A percentile compares a stretch with the other conserved stretches of the same genome.
These are phyloP conservation scores for Heliconius eleuchia DNA, from an alignment of 1,140 invertebrate genomes.

Conservation along the genomic window DNA sequence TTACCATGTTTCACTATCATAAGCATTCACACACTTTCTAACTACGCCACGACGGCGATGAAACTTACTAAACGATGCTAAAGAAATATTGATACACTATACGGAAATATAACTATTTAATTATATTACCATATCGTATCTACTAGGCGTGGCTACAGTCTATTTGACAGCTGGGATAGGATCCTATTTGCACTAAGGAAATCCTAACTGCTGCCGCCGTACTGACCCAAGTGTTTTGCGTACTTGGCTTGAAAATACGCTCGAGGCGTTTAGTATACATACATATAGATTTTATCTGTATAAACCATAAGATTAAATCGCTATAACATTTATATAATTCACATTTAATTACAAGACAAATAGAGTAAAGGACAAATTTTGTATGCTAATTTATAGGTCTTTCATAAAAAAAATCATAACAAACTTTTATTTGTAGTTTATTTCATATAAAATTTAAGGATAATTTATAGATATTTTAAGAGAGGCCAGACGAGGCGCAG, in stretches of 20 bases:
- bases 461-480: too few species aligned
- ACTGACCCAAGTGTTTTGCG: slow-evolving; percentile 23
- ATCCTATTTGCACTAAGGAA: slow-evolving; percentile 34
- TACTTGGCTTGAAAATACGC: slow-evolving; percentile 4
- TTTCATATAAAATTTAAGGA: too few species aligned
- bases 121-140: not conserved
- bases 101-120: not conserved
- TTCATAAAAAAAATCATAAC: too few species aligned
- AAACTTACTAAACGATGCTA: not conserved
- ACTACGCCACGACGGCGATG: not conserved
- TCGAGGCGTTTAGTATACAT: not conserved
- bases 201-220: slow-evolving; percentile 21
- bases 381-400: too few species aligned
- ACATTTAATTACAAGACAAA: not conserved
- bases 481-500: too few species aligned
- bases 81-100: not conserved
- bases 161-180: not conserved
- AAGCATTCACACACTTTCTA: not conserved
- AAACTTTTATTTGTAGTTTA: too few species aligned
- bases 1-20: not conserved
- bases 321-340: not conserved
- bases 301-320: not conserved
- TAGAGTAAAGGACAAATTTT: too few species aligned
- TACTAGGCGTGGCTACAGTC: slow-evolving; percentile 2
- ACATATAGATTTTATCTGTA: not conserved